Conservation (phyloP, 2,113 vertebrate species). For the Xenopus laevis region DNA sequence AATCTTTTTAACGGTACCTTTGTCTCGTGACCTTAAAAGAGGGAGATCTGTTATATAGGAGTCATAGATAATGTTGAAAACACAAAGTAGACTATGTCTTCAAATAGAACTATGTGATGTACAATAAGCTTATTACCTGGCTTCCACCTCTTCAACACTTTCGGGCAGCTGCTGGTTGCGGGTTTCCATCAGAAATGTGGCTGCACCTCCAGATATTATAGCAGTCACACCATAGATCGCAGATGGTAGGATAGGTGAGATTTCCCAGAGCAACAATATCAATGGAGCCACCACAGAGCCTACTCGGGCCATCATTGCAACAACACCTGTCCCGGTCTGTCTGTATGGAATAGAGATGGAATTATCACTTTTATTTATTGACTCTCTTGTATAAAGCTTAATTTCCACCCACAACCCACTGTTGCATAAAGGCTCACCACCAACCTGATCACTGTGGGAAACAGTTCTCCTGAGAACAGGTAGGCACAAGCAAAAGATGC, state of each 20-base stretch:
- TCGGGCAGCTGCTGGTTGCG: conserved; percentile 67
- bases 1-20: background rate
- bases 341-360: conserved; percentile 49
- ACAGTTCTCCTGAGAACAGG: conserved; percentile 45
- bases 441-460: conserved; percentile 47
- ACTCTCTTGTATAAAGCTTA: background rate
- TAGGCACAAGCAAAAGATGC: conserved; percentile 70
- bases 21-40: conserved; percentile 13
- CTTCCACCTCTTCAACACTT: conserved; percentile 70
- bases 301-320: conserved; percentile 65
- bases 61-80: background rate
- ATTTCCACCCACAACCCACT: background rate
- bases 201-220: conserved; percentile 62
- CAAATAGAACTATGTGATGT: background rate
- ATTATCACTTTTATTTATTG: background rate
- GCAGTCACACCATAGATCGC: conserved; percentile 70
- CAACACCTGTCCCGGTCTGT: conserved; percentile 75
- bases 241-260: conserved; percentile 60
- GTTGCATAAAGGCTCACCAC: background rate
- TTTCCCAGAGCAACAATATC: conserved; percentile 61
- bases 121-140: conserved; percentile 49
- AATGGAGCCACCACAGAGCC: conserved; percentile 74
- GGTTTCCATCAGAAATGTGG: conserved; percentile 74
- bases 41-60: background rate
- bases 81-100: background rate